Base-by-base conservation (phyloP, 2,797 vertebrate genomes). In the Xiphorhynchus erythropygius region DNA sequence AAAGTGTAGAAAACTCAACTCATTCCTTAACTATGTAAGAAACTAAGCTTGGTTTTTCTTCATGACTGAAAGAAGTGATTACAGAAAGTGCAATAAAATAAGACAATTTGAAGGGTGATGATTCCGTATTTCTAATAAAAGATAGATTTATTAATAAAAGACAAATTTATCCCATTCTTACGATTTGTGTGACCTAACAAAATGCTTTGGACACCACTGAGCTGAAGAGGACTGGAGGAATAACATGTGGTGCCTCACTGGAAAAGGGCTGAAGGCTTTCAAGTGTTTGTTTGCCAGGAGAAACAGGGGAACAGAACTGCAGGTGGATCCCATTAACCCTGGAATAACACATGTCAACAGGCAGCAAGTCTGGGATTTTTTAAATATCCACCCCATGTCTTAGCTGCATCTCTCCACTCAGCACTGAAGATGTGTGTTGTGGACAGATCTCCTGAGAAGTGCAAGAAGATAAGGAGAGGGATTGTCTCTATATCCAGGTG, bases 291-390 rank as follows among this genome's bases (percentile, higher is more conserved):
- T 92, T 87, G 46, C 64, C 30, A 70, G 92, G 32, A 95, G 79
- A 70, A 95, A 84, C 0, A 8, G 18, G 28, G 63, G 42, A 63
- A 18, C 32, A 46, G 74, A 59, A 15, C 80, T 63, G 85, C 96
- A 97, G 95, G 96, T 97, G 91, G 87, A 76, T 96, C 85, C 81
- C 86, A 86, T 97, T 97, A 97, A 95, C 89, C 79, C 84, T 53
- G 44, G 27, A 90, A 86, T 47, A 80, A 53, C 65, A 60, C 33
- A 74, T 89, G 92, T 95, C 92, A 97, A 94, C 70, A 87, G 85
- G 37, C 23, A 49, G 64, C 5, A 2, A 74, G 63, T 77, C 80
- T 50, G 55, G 59, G 77, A 90, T 76, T 86, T 84, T 87, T 89
- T 37, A 47, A 68, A 71, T 69, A 62, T 63, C 95, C 57, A n/a